Evolutionary conservation across 2,113 vertebrate species (phyloP).

Genomic region (Isurus oxyrinchus): DNA sequence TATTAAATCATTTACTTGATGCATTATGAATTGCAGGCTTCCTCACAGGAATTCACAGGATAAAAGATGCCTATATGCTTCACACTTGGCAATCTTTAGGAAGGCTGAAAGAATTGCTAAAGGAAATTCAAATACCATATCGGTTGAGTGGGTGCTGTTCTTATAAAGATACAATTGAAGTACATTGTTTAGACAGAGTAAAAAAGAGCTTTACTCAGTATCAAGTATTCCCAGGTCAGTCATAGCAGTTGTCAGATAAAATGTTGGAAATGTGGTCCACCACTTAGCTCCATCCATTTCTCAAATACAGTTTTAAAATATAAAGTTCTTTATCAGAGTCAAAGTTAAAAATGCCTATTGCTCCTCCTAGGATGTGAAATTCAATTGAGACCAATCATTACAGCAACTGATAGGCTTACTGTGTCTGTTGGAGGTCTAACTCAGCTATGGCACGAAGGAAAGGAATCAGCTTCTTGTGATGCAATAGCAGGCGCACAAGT

Average conservation of each 20-base stretch:
- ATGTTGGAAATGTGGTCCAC: background rate
- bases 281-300: background rate
- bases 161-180: background rate
- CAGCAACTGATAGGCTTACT: conserved; percentile 62
- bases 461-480: conserved; percentile 84
- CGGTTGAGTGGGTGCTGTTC: background rate
- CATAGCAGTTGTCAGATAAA: background rate
- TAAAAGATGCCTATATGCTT: background rate
- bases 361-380: background rate
- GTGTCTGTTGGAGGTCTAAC: conserved; percentile 86
- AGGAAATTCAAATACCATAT: background rate
- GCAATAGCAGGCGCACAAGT: conserved; percentile 81
- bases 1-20: background rate
- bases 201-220: background rate
- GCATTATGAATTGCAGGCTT: background rate
- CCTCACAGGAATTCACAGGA: background rate
- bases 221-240: background rate
- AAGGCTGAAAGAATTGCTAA: background rate
- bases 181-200: background rate
- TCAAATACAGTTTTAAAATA: background rate
- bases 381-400: background rate
- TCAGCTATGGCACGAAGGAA: conserved; percentile 82
- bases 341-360: background rate
- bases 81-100: background rate
- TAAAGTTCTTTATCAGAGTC: background rate